Percentiles rank a stretch among this genome's conserved stretches.
phyloP scores from a whole-genome alignment of 1,140 invertebrate genomes.

The Eulimnadia texana region DNA sequence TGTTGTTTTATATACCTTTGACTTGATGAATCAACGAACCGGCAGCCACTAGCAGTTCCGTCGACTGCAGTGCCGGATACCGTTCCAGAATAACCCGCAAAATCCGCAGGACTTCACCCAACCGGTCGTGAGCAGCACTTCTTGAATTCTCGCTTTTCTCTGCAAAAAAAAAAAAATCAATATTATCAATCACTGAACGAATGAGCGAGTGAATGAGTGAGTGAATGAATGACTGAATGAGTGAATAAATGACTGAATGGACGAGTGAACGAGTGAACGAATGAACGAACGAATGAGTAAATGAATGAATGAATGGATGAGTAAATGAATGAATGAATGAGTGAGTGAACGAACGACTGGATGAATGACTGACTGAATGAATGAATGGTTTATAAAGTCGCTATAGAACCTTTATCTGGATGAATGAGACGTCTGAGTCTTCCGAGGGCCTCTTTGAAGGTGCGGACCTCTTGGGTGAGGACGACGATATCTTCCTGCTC shows the following conservation, averaged over 20 bases:
- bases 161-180: slow-evolving; percentile 22
- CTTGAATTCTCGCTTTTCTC: slow-evolving; percentile 31
- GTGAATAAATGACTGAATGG: too few relatives aligned
- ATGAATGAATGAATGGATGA: too few relatives aligned
- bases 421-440: slow-evolving; percentile 33
- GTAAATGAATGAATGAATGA: too few relatives aligned
- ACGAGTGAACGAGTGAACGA: too few relatives aligned
- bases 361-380: background rate
- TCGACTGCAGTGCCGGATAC: slow-evolving; percentile 36
- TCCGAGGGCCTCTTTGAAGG: slow-evolving; percentile 36
- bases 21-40: slow-evolving; percentile 35
- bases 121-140: slow-evolving; percentile 33
- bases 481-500: slow-evolving; percentile 37
- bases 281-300: too few relatives aligned
- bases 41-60: slow-evolving; percentile 34
- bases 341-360: too few relatives aligned
- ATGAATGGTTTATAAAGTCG: background rate
- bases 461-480: slow-evolving; percentile 37
- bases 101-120: slow-evolving; percentile 37
- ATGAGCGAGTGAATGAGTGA: too few relatives aligned
- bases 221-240: too few relatives aligned
- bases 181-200: too few relatives aligned
- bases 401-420: slow-evolving; percentile 27
- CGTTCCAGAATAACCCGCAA: slow-evolving; percentile 35
- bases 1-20: slow-evolving; percentile 30